phyloP scores from a whole-genome alignment of 2,888 invertebrate species.

The Troides oblongomaculatus region DNA sequence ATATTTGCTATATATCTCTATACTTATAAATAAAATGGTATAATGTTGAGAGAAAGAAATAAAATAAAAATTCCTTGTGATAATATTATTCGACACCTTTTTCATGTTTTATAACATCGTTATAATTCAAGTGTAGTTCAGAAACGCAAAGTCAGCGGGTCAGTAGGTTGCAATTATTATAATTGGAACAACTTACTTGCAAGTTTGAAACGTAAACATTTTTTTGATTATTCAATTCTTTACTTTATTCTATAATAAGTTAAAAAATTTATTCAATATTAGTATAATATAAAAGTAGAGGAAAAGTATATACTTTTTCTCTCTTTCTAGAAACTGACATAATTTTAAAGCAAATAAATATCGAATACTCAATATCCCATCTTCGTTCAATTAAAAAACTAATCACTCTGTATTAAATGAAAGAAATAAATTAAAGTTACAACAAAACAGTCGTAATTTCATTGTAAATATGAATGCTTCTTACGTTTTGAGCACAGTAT shows the following conservation, averaged over 20 bases:
- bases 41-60: neutral
- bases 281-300: too few species aligned
- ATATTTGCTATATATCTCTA: neutral
- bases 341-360: too few species aligned
- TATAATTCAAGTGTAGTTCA: slow-evolving; percentile 23
- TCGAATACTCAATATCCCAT: too few species aligned
- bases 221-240: slow-evolving; percentile 3
- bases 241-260: neutral
- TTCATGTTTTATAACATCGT: slow-evolving; percentile 26
- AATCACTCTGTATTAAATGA: too few species aligned
- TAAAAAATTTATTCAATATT: neutral
- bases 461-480: too few species aligned
- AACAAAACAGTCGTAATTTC: too few species aligned
- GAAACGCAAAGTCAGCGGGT: slow-evolving; percentile 21
- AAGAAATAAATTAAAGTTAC: too few species aligned
- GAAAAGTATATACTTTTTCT: too few species aligned
- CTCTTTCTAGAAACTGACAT: too few species aligned
- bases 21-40: neutral
- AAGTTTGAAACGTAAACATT: slow-evolving; percentile 21
- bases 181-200: slow-evolving; percentile 25
- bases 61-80: neutral
- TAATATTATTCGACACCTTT: slow-evolving; percentile 23
- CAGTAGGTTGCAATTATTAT: slow-evolving; percentile 26
- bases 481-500: neutral
- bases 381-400: too few species aligned